These are phyloP conservation scores for Podarcis raffonei DNA, from an alignment of 2,113 vertebrate genomes.

Conservation along the genomic window DNA sequence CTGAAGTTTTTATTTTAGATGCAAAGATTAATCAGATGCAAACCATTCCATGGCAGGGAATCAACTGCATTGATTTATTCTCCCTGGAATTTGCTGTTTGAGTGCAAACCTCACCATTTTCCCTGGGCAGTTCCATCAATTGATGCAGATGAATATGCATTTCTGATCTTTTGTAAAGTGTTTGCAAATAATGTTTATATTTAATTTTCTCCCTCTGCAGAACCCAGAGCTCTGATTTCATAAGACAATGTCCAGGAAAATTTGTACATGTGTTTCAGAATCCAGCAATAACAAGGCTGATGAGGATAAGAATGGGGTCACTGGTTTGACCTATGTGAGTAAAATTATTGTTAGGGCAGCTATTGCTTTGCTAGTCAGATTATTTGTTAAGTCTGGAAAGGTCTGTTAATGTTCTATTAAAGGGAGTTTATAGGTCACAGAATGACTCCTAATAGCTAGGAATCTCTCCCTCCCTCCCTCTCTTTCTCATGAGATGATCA, in stretches of 20 bases:
- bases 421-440: neutral
- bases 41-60: conserved; percentile 10
- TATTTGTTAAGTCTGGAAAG: neutral
- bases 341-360: neutral
- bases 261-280: neutral
- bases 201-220: neutral
- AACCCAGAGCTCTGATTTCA: neutral
- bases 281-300: neutral
- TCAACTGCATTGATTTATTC: neutral
- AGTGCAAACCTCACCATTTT: neutral
- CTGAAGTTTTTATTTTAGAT: conserved; percentile 5
- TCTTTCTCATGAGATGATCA: neutral
- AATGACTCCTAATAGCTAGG: neutral
- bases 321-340: conserved; percentile 38
- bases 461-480: neutral
- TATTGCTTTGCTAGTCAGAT: too few relatives aligned
- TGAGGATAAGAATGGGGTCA: conserved; percentile 29
- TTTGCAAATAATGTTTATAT: neutral
- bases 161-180: neutral
- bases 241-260: conserved; percentile 49
- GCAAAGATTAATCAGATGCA: neutral
- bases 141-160: neutral
- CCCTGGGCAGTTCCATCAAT: neutral
- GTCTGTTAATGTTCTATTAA: neutral
- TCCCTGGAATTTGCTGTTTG: neutral